Percentiles rank a stretch among this genome's conserved stretches.
phyloP scores from a whole-genome alignment of 64 coral and sea anemone genomes.

The Orbicella faveolata region DNA sequence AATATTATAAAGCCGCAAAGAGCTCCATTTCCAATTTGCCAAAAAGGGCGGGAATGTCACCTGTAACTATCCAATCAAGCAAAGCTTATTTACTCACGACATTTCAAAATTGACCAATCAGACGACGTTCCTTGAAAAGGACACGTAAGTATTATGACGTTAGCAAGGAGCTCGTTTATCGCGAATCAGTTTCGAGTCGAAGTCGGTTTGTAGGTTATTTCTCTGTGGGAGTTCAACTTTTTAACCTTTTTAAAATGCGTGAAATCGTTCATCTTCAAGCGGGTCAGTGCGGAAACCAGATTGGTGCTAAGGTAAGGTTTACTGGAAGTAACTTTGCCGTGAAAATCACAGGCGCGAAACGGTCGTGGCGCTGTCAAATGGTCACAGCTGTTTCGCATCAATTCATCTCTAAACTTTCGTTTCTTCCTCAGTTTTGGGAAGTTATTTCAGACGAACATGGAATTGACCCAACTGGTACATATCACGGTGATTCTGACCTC shows the following conservation, averaged over 20 bases:
- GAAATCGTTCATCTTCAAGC: slow-evolving; percentile 99
- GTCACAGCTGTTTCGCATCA: neutral
- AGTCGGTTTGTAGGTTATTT: slow-evolving; percentile 11
- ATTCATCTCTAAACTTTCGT: neutral
- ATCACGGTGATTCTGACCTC: slow-evolving; percentile 71
- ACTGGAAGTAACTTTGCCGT: neutral
- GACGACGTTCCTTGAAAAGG: slow-evolving; percentile 5
- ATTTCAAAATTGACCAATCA: slow-evolving; percentile 43
- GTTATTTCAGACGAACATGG: slow-evolving; percentile 79
- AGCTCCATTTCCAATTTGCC: neutral
- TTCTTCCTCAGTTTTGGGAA: slow-evolving; percentile 66
- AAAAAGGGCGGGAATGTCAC: neutral
- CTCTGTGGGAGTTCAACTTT: slow-evolving; percentile 3
- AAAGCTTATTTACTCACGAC: neutral
- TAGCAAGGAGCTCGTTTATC: slow-evolving; percentile 33
- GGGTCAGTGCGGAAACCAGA: slow-evolving; percentile 98
- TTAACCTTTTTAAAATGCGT: slow-evolving; percentile 79
- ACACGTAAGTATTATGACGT: slow-evolving; percentile 59
- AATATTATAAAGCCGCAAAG: too few species aligned
- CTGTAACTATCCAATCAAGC: neutral
- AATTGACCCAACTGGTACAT: slow-evolving; percentile 74
- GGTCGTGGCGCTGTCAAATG: neutral
- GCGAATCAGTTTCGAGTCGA: slow-evolving; percentile 13
- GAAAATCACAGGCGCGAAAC: neutral
- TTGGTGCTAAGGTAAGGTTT: slow-evolving; percentile 92